phyloP scores from a whole-genome alignment of 2,888 invertebrate genomes.

The Argynnis bischoffii region DNA sequence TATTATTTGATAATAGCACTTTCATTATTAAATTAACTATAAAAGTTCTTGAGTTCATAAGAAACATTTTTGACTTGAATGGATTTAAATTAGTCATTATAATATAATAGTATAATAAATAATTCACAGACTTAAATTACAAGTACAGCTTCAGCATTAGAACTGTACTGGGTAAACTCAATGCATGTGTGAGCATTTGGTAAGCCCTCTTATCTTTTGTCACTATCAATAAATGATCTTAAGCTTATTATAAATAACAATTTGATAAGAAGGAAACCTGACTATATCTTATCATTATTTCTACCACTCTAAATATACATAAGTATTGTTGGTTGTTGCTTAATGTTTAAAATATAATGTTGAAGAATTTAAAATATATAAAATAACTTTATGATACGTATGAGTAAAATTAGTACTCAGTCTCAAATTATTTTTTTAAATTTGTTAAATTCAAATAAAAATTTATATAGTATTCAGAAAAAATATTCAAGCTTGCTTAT shows the following conservation, averaged over 20 bases:
- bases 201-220: constrained; percentile 61
- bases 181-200: constrained; percentile 59
- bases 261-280: constrained; percentile 69
- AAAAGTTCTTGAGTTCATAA: constrained; percentile 62
- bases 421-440: too few relatives aligned
- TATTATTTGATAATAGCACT: constrained; percentile 56
- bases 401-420: too few relatives aligned
- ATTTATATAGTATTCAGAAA: too few relatives aligned
- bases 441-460: too few relatives aligned
- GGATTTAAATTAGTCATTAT: constrained; percentile 65
- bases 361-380: constrained; percentile 13
- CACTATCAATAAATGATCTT: constrained; percentile 74
- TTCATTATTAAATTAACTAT: constrained; percentile 59
- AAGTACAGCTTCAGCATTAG: constrained; percentile 56
- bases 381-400: too few relatives aligned
- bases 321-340: constrained; percentile 32
- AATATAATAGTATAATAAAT: constrained; percentile 48
- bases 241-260: constrained; percentile 75
- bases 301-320: constrained; percentile 56
- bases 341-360: constrained; percentile 26
- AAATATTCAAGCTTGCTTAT: too few relatives aligned
- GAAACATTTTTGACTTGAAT: constrained; percentile 66
- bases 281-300: constrained; percentile 70
- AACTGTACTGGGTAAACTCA: constrained; percentile 59
- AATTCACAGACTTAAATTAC: constrained; percentile 45